Evolutionary conservation across 2,113 vertebrate species (phyloP), one percentile per base, ranked within the genome.

Genomic region (Neodon shergylaensis): DNA sequence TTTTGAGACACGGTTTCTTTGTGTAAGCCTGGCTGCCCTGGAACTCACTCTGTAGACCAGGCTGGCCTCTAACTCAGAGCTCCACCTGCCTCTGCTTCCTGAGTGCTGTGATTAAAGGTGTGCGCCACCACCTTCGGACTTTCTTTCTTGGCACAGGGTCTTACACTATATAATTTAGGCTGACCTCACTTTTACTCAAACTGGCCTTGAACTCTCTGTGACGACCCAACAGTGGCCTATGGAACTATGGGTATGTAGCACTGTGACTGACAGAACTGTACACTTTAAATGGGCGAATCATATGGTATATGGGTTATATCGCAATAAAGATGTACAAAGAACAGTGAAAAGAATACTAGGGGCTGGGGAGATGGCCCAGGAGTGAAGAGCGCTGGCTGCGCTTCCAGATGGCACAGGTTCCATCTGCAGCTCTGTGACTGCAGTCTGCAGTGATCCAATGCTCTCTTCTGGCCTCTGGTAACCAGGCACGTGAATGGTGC

Each of bases 301-400:
- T 85, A 61, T 79, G 7, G 31, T 44, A 74, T 74, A 36, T 73
- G 7, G 58, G 39, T 61, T 61, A 82, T 28, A 39, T 54, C 68
- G 58, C 68, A 61, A 44, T 61, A 58, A 95, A 90, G 31, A 39
- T 65, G 22, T 94, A 65, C 72, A 95, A 90, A 86, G n/a, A 63
- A 52, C 63, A 83, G 44, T 44, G 81, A 84, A 91, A 95, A 95
- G 26, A 36, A 78, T 81, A 74, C 5, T 61, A 31, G 36, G 3
- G n/a, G 42, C 14, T 42, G 54, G 36, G 42, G 54, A 42, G 7
- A 39, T 42, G 54, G n/a, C 7, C 4, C 81, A 63, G n/a, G 28
- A 42, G 79, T 42, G 42, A 63, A 83, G 54, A 83, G 22, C 54
- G 28, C 22, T 63, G 54, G 7, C 24, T 83, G 54, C 3, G 63